phyloP scores from a whole-genome alignment of 1,140 invertebrate genomes.

The Caenorhabditis latens region DNA sequence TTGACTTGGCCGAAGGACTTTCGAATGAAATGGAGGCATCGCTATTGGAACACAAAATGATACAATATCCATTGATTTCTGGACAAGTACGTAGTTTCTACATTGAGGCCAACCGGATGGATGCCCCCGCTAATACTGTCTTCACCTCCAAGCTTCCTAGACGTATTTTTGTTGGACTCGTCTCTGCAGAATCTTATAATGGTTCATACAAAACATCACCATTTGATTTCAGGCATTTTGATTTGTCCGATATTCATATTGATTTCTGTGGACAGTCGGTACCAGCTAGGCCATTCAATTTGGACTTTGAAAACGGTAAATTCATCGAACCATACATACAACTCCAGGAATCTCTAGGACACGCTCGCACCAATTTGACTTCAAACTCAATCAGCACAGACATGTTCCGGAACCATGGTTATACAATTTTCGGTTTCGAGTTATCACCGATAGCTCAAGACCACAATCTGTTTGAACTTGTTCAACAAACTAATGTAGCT shows the following conservation, averaged over 20 bases:
- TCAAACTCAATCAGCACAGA: neutral
- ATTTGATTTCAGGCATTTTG: no score
- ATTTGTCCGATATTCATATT: no score
- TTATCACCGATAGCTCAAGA: neutral
- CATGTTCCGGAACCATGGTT: neutral
- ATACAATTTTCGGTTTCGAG: neutral
- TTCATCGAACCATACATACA: neutral
- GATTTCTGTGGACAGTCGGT: constrained; percentile 5
- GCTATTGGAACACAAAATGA: neutral
- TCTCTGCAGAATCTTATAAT: neutral
- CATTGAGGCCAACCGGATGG: neutral
- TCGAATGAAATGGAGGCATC: neutral
- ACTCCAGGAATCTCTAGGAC: constrained; percentile 5
- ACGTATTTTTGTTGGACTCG: neutral
- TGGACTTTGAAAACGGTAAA: neutral
- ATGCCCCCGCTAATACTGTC: neutral
- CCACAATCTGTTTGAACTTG: neutral
- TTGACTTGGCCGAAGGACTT: neutral
- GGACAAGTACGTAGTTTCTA: neutral
- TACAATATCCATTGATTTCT: neutral
- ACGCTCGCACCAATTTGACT: neutral
- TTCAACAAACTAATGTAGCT: neutral
- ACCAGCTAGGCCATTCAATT: neutral
- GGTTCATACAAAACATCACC: neutral
- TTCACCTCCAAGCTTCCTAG: neutral